These are phyloP conservation scores for Daubentonia madagascariensis DNA, from an alignment of 2,113 vertebrate genomes.

Conservation along the genomic window DNA sequence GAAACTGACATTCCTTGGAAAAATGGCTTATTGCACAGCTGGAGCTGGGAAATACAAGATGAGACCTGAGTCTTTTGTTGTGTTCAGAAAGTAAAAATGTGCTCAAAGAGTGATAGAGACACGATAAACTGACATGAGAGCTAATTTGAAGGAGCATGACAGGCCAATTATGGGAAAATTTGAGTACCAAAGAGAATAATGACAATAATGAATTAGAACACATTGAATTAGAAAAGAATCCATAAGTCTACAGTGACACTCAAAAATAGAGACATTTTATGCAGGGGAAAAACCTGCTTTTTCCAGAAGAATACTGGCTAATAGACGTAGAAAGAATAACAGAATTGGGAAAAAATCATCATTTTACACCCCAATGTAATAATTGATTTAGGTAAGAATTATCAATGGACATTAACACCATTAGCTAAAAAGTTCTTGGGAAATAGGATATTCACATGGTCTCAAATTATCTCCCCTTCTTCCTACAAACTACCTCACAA, in stretches of 20 bases:
- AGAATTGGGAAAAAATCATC: not conserved
- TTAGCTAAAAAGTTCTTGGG: not conserved
- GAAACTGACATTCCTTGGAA: not conserved
- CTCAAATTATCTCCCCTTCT: not conserved
- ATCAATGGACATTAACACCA: not conserved
- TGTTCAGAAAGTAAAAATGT: not conserved
- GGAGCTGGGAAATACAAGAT: not conserved
- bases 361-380: not conserved
- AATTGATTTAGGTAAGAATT: not conserved
- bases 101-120: not conserved
- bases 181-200: not conserved
- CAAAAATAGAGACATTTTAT: not conserved
- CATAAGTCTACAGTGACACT: not conserved
- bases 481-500: not conserved
- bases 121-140: not conserved
- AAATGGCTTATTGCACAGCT: not conserved
- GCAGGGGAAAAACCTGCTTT: not conserved
- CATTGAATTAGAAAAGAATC: not conserved
- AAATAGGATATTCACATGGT: not conserved
- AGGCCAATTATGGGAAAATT: not conserved
- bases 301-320: not conserved
- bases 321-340: not conserved
- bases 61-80: not conserved
- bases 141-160: not conserved
- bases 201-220: not conserved